Conservation (phyloP, 2,113 vertebrate species). For the Microcebus lehilahytsara region DNA sequence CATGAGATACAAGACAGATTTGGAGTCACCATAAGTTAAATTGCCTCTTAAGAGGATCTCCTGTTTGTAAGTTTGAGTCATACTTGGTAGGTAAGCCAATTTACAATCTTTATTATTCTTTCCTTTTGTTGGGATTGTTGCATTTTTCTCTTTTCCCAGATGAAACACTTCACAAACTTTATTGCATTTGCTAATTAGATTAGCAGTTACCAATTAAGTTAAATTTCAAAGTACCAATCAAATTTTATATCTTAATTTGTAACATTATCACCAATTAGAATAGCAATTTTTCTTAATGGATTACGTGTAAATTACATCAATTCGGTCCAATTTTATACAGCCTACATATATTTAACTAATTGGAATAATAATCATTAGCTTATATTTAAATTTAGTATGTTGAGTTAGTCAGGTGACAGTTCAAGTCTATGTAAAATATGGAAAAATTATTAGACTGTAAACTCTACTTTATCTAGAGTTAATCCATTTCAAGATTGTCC, state of each 20-base stretch:
- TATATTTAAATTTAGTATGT: conserved; percentile 76
- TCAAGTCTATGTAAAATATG: conserved; percentile 62
- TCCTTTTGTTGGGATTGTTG: conserved; percentile 49
- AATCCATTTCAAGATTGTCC: conserved; percentile 70
- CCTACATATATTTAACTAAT: conserved; percentile 78
- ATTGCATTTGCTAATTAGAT: conserved; percentile 80
- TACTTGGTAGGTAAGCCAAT: neutral
- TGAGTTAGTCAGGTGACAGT: conserved; percentile 61
- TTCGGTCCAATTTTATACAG: conserved; percentile 73
- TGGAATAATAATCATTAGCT: conserved; percentile 76
- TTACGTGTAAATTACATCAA: conserved; percentile 81
- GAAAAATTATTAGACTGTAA: conserved; percentile 62
- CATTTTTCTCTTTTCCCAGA: conserved; percentile 43
- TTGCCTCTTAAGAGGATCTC: neutral
- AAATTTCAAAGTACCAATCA: conserved; percentile 82
- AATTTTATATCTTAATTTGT: conserved; percentile 84
- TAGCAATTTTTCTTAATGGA: conserved; percentile 82
- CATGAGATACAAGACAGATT: neutral
- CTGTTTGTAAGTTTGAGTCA: neutral
- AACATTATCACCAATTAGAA: conserved; percentile 83
- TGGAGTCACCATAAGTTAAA: neutral
- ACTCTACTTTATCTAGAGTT: conserved; percentile 25
- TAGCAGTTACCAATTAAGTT: conserved; percentile 78
- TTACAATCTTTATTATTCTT: neutral
- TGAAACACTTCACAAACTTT: conserved; percentile 49